Evolutionary conservation across 2,113 vertebrate species (phyloP), one percentile per base, ranked within the genome.

Genomic region (Zosterops hypoxanthus): DNA sequence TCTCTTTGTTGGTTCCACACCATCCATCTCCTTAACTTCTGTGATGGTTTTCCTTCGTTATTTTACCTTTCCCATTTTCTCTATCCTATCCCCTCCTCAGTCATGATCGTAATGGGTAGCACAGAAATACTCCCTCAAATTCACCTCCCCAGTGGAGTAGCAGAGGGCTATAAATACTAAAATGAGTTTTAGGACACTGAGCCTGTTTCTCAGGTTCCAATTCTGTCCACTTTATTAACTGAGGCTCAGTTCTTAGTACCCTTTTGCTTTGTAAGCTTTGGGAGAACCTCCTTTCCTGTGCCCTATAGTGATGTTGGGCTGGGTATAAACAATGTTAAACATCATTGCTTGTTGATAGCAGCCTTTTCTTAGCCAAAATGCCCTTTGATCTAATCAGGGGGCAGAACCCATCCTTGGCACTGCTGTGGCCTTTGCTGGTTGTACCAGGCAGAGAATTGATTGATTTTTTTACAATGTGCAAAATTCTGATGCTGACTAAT

Each of bases 1-100:
- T 77, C 84, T 94, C 53, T 94, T 36, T 84, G 46, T 84, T 81
- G 44, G 31, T 82, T 86, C 57, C 5, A 4, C 55, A 76, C 63
- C 10, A 8, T 85, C 82, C 66, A 26, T 88, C 42, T 71, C 53
- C 63, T 65, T 68, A 28, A 91, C 36, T 82, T 81, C 50, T 6
- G 9, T 95, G 41, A 75, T 81, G 60, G 1, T 57, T 91, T 95
- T 86, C 55, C 78, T 86, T 81, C 11, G 5, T 92, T 89, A 42
- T 87, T 85, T 95, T 91, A 44, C 73, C 63, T 85, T 85, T 84
- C 56, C 53, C 65, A 42, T 82, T 79, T 94, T 86, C 55, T 88
- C n/a, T 91, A 24, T 78, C 44, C 56, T 83, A 4, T 52, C 18
- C 23, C 49, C 16, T 88, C 41, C 75, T 91, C 50, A 55, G 47